These are phyloP conservation scores for Platyrinchus mystaceus DNA, from an alignment of 2,797 vertebrate genomes.

Conservation along the genomic window DNA sequence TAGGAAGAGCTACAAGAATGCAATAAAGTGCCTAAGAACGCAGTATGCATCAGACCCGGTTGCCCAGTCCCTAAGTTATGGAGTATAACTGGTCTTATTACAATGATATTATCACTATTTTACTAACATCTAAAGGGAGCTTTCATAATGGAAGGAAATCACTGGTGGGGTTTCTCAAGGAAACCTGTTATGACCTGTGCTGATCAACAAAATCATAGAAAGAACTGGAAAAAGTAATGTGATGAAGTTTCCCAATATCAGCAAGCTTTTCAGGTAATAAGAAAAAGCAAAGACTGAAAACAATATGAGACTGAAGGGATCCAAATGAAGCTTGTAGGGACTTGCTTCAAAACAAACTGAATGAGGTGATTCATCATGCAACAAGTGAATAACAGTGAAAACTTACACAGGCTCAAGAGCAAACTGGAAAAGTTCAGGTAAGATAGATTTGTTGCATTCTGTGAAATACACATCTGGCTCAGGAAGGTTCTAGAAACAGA, in stretches of 20 bases:
- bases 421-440: neutral
- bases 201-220: neutral
- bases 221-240: neutral
- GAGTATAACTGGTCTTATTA: neutral
- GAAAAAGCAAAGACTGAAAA: neutral
- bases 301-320: neutral
- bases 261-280: neutral
- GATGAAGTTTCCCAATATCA: neutral
- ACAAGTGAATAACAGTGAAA: neutral
- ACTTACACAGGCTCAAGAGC: neutral
- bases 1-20: neutral
- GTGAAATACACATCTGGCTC: neutral
- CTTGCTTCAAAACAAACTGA: neutral
- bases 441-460: neutral
- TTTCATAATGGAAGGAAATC: neutral
- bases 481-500: neutral
- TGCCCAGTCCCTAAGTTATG: neutral
- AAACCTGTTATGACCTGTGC: neutral
- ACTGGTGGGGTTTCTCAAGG: fast-evolving
- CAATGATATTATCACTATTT: neutral
- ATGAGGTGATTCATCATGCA: neutral
- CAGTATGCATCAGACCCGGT: neutral
- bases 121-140: neutral
- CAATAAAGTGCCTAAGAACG: neutral
- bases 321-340: neutral